These are phyloP conservation scores for Peromyscus attwateri DNA, from an alignment of 2,797 vertebrate species.

Conservation along the genomic window DNA sequence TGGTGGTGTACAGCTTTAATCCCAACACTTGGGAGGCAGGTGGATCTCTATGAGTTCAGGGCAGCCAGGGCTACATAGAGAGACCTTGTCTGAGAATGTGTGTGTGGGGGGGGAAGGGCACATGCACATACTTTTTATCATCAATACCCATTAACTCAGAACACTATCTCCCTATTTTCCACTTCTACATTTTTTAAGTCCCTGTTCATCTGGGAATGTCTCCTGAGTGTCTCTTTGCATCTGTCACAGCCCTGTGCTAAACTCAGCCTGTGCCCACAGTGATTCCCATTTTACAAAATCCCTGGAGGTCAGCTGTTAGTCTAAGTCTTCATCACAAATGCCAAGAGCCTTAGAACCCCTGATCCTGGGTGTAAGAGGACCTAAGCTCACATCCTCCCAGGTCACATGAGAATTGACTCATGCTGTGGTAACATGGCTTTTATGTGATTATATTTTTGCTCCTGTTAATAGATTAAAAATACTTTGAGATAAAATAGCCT, in stretches of 20 bases:
- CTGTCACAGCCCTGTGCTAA: background rate
- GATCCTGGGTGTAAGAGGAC: background rate
- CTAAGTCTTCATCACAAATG: background rate
- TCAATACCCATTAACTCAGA: conserved; percentile 24
- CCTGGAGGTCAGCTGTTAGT: background rate
- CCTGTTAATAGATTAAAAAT: background rate
- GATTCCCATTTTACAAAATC: background rate
- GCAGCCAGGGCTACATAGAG: background rate
- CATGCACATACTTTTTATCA: background rate
- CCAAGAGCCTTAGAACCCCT: background rate
- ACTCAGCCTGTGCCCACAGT: background rate
- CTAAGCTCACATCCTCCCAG: background rate
- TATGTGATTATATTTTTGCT: conserved; percentile 43
- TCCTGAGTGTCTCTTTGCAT: background rate
- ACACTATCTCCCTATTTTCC: background rate
- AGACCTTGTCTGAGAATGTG: background rate
- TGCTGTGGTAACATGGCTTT: background rate
- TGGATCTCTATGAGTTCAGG: background rate
- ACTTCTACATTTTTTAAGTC: conserved; percentile 12
- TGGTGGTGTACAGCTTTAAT: background rate
- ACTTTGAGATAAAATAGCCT: conserved; percentile 43
- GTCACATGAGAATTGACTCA: background rate
- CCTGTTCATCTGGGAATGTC: background rate
- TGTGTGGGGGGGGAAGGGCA: background rate
- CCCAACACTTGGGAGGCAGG: background rate